Evolutionary conservation across 1,140 invertebrate species (phyloP), one percentile per base, ranked within the genome.

Genomic region (Plodia interpunctella): DNA sequence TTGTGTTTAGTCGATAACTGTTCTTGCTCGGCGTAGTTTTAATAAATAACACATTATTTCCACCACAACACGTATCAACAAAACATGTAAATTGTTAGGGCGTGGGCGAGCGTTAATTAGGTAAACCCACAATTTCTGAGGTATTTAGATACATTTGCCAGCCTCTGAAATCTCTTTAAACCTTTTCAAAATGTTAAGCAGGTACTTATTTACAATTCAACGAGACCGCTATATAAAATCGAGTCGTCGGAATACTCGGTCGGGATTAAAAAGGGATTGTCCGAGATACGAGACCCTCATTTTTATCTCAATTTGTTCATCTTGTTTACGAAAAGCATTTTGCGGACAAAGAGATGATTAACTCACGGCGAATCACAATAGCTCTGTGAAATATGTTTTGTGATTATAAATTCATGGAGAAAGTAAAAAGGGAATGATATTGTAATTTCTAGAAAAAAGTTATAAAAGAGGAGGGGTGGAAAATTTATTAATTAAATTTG

Each of bases 401-500:
- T n/a, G 57, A 68, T 66, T 68, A 71, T 66, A 66, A 62, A 74
- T 74, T 74, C 72, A 74, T 65, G 59, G 63, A 52, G 60, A 50
- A 49, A 59, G 21, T 30, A 44, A 44, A 32, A 32, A 32, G 30
- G 30, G 30, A 32, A n/a, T 44, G 13, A 44, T 44, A 44, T 44
- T 44, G 38, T 44, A 15, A 44, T 44, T 44, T 44, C 59, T 54
- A 57, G 62, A 68, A 67, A 60, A 63, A 65, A 53, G 61, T 57
- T 49, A 55, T 55, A 60, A 67, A 66, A 68, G 67, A 65, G 76
- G 67, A 65, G 76, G 30, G 80, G 82, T 75, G 76, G 66, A 82
- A 80, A n/a, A 83, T 83, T 83, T 76, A 85, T 87, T 87, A 87
- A 85, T 87, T 85, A 82, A 83, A 84, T 87, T 87, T 83, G 79